Conservation (phyloP, 2,888 invertebrate species). For the Drosophila anomalata region DNA sequence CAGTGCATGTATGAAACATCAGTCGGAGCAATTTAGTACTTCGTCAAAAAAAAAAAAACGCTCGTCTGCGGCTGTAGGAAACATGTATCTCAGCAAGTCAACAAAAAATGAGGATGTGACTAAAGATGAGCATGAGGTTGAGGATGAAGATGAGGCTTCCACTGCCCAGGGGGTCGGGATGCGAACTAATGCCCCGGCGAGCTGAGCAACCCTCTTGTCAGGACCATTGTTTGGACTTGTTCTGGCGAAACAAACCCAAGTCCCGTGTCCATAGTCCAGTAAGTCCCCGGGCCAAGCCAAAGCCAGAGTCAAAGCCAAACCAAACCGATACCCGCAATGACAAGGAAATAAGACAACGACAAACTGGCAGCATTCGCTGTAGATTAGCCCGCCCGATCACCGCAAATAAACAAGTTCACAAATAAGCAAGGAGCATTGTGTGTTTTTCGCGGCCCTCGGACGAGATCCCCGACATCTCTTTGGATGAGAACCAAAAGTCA, state of each 20-base stretch:
- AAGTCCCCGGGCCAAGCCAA: background rate
- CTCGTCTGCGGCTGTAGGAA: conserved; percentile 25
- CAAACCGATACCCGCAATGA: conserved; percentile 55
- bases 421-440: conserved; percentile 62
- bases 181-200: conserved; percentile 38
- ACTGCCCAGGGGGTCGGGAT: conserved; percentile 44
- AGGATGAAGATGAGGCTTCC: conserved; percentile 17
- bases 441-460: conserved; percentile 17
- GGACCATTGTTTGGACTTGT: conserved; percentile 51
- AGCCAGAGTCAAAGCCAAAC: background rate
- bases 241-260: conserved; percentile 67
- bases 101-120: conserved; percentile 25
- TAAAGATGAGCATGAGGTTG: conserved; percentile 22
- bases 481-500: conserved; percentile 54
- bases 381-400: conserved; percentile 68
- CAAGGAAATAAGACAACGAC: conserved; percentile 54
- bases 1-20: conserved; percentile 11
- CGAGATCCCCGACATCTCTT: conserved; percentile 11
- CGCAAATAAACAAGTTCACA: conserved; percentile 74
- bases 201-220: conserved; percentile 38
- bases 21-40: conserved; percentile 28
- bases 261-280: background rate
- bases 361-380: conserved; percentile 51
- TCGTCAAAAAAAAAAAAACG: conserved; percentile 17
- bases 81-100: conserved; percentile 36